phyloP scores from a whole-genome alignment of 2,797 vertebrate genomes.

The Danio choprae region DNA sequence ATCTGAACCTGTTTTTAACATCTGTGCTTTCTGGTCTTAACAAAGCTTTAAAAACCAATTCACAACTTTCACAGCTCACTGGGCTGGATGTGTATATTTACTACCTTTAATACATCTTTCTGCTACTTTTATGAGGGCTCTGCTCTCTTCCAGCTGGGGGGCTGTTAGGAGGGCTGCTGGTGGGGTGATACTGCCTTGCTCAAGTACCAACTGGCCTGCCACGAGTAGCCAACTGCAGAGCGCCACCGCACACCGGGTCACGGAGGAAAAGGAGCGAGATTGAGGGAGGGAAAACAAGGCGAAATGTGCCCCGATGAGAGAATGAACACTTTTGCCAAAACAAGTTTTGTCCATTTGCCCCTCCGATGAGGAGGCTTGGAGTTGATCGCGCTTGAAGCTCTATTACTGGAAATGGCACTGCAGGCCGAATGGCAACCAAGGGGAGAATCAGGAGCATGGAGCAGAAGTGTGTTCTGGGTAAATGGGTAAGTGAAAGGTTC shows the following conservation, averaged over 20 bases:
- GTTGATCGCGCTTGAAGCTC: constrained; percentile 87
- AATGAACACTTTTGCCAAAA: constrained; percentile 68
- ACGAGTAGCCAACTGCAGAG: constrained; percentile 85
- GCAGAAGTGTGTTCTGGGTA: constrained; percentile 83
- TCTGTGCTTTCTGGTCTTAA: constrained; percentile 98
- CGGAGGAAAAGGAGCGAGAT: constrained; percentile 61
- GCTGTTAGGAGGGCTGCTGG: constrained; percentile 70
- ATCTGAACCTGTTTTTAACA: constrained; percentile 97
- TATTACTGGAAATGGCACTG: constrained; percentile 91
- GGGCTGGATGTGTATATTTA: constrained; percentile 86
- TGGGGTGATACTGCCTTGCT: constrained; percentile 70
- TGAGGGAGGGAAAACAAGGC: constrained; percentile 34
- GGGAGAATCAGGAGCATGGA: constrained; percentile 93
- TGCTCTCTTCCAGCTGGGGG: constrained; percentile 65
- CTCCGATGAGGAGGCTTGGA: constrained; percentile 88
- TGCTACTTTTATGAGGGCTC: constrained; percentile 75
- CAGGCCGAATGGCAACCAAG: constrained; percentile 94
- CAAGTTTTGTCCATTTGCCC: constrained; percentile 71
- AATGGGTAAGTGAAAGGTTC: constrained; percentile 82
- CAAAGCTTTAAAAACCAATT: constrained; percentile 99
- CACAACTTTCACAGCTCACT: constrained; percentile 96
- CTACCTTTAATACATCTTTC: constrained; percentile 82
- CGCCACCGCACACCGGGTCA: constrained; percentile 81
- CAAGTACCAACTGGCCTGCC: constrained; percentile 84
- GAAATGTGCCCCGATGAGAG: constrained; percentile 29